These are phyloP conservation scores for Pinna nobilis DNA, from an alignment of 1,140 invertebrate species.

Conservation along the genomic window DNA sequence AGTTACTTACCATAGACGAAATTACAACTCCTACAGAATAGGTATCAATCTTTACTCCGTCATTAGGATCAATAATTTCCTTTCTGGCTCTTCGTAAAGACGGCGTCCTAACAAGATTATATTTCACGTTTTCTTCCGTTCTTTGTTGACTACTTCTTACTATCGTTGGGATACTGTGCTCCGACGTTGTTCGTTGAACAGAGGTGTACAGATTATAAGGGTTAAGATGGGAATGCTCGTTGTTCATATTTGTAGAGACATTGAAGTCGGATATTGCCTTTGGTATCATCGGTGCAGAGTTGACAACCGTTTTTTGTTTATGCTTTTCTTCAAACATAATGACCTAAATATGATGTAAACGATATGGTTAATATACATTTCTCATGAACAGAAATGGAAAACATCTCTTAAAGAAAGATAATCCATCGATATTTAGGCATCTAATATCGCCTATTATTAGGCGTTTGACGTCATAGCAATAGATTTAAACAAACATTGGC, in stretches of 20 bases:
- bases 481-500: too few relatives aligned
- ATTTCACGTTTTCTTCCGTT: conserved; percentile 12
- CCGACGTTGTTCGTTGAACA: background rate
- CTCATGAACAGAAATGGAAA: too few relatives aligned
- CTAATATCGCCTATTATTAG: too few relatives aligned
- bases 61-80: conserved; percentile 5
- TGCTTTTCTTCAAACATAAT: conserved; percentile 5
- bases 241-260: too few relatives aligned
- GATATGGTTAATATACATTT: too few relatives aligned
- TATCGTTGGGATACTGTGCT: background rate
- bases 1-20: conserved; percentile 54
- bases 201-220: background rate
- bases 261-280: too few relatives aligned
- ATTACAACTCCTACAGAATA: conserved; percentile 67
- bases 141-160: background rate
- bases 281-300: too few relatives aligned
- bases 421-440: too few relatives aligned
- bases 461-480: too few relatives aligned
- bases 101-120: conserved; percentile 42
- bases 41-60: conserved; percentile 59
- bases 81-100: conserved; percentile 40
- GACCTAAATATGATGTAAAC: conserved; percentile 8
- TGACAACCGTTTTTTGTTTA: background rate
- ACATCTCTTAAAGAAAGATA: too few relatives aligned
- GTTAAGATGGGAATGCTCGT: background rate